Conservation (phyloP, 2,113 vertebrate species). For the Phocoena phocoena region DNA sequence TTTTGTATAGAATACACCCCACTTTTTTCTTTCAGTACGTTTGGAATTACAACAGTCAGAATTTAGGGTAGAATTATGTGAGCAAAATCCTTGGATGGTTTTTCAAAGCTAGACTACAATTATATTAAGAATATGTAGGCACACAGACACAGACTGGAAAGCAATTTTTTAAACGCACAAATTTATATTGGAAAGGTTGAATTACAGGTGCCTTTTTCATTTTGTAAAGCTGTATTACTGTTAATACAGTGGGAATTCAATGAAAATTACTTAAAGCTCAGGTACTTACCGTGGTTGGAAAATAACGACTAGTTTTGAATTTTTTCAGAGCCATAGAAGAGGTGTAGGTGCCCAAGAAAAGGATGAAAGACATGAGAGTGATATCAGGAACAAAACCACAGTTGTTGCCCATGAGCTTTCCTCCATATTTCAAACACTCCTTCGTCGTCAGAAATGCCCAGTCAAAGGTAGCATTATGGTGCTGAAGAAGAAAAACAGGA, state of each 20-base stretch:
- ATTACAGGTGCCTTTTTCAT: neutral
- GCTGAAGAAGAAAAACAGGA: conserved; percentile 68
- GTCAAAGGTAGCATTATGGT: conserved; percentile 84
- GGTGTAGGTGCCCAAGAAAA: conserved; percentile 98
- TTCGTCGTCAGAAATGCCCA: conserved; percentile 91
- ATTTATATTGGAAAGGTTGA: neutral
- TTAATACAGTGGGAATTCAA: neutral
- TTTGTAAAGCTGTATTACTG: neutral
- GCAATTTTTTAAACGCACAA: neutral
- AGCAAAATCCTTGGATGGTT: neutral
- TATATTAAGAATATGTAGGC: neutral
- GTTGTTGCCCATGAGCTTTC: conserved; percentile 89
- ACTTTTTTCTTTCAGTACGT: neutral
- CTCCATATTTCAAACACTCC: conserved; percentile 92
- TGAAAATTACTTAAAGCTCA: neutral
- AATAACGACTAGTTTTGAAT: conserved; percentile 97
- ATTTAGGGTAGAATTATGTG: neutral
- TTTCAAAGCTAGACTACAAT: neutral
- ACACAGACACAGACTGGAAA: neutral
- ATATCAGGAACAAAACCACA: conserved; percentile 95
- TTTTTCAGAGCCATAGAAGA: conserved; percentile 98
- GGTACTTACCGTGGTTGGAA: conserved; percentile 95
- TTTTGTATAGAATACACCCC: neutral
- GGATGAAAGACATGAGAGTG: conserved; percentile 97
- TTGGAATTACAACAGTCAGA: neutral